These are phyloP conservation scores for Ceramica pisi DNA, from an alignment of 2,888 invertebrate genomes.

Conservation along the genomic window DNA sequence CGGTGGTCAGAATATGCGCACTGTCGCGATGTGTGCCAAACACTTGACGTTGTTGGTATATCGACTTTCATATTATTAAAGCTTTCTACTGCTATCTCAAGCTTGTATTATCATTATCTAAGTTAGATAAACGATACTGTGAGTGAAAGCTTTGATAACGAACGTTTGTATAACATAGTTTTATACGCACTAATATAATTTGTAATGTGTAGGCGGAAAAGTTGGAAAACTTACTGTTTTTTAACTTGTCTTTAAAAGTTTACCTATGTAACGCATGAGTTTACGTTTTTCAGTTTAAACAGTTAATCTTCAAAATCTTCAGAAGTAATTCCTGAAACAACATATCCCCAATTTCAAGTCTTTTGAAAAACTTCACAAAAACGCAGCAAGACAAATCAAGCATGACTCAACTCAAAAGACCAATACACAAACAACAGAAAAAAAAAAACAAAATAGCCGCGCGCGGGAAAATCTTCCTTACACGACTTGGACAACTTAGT, in stretches of 20 bases:
- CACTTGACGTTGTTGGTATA: constrained; percentile 83
- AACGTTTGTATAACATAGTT: constrained; percentile 67
- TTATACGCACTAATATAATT: constrained; percentile 47
- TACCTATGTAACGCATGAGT: neutral
- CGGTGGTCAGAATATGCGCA: constrained; percentile 66
- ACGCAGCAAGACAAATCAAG: constrained; percentile 14
- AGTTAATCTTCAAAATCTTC: neutral
- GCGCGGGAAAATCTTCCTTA: constrained; percentile 65
- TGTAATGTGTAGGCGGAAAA: neutral
- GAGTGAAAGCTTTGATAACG: constrained; percentile 87
- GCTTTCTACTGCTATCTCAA: constrained; percentile 87
- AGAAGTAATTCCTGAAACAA: neutral
- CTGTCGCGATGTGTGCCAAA: constrained; percentile 76
- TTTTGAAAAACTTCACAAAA: neutral
- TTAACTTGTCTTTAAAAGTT: neutral
- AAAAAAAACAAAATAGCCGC: constrained; percentile 59
- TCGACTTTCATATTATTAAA: constrained; percentile 86
- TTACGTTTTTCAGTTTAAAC: neutral
- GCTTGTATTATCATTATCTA: constrained; percentile 86
- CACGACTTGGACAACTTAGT: constrained; percentile 78
- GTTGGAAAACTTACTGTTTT: neutral
- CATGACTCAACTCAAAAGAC: constrained; percentile 49
- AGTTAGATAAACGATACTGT: constrained; percentile 81
- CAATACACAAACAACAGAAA: constrained; percentile 41
- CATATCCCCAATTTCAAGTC: neutral